phyloP scores from a whole-genome alignment of 2,888 invertebrate species.

The Acheta domesticus region DNA sequence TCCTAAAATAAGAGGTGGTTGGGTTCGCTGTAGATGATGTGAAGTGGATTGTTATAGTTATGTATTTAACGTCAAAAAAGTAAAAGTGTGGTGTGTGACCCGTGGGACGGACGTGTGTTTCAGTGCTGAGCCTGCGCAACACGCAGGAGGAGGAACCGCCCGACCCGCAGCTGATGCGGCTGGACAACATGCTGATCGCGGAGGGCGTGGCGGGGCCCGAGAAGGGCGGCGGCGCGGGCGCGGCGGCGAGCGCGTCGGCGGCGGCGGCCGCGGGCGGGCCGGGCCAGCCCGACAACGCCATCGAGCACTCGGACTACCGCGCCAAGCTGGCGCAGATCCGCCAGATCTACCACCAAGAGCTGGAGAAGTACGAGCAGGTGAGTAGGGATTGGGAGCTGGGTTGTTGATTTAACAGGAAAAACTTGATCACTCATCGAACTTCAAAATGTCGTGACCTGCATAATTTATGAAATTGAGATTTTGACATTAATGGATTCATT shows the following conservation, averaged over 20 bases:
- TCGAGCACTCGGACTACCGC: conserved; percentile 99
- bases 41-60: too few relatives aligned
- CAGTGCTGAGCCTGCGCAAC: conserved; percentile 89
- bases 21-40: too few relatives aligned
- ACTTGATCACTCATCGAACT: too few relatives aligned
- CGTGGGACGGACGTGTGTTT: conserved; percentile 39
- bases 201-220: conserved; percentile 97
- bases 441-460: too few relatives aligned
- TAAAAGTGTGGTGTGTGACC: too few relatives aligned
- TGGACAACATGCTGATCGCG: conserved; percentile 98
- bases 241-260: conserved; percentile 85
- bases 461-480: too few relatives aligned
- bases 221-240: conserved; percentile 83
- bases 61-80: too few relatives aligned
- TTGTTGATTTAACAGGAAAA: too few relatives aligned
- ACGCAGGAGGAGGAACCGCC: conserved; percentile 98
- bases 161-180: conserved; percentile 95
- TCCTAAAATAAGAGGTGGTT: too few relatives aligned
- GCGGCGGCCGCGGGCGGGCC: conserved; percentile 67
- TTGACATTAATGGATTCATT: too few relatives aligned
- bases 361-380: conserved; percentile 98
- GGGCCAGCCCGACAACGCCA: conserved; percentile 86
- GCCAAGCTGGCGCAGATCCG: conserved; percentile 98
- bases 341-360: conserved; percentile 97
- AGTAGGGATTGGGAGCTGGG: conserved; percentile 31